phyloP scores from a whole-genome alignment of 2,113 vertebrate genomes.

The Ciconia boyciana region DNA sequence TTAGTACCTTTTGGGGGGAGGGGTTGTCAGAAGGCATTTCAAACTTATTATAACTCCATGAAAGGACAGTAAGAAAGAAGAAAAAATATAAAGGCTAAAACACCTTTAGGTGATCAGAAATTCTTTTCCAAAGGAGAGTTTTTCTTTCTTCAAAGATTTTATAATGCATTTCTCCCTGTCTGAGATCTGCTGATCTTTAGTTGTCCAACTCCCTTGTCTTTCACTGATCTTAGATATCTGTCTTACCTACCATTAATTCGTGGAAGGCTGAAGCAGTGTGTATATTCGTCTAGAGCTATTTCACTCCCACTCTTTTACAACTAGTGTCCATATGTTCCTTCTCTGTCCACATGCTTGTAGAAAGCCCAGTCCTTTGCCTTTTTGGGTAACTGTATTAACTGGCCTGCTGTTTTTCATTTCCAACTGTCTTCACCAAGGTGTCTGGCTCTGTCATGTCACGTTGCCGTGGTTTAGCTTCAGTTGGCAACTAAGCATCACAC shows the following conservation, averaged over 20 bases:
- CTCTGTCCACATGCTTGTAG: not conserved
- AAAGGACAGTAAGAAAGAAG: not conserved
- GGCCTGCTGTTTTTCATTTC: not conserved
- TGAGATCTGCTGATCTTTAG: not conserved
- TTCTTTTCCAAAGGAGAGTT: not conserved
- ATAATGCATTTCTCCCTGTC: not conserved
- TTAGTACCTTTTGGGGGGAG: not conserved
- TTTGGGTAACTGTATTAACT: not conserved
- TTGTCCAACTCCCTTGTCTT: not conserved
- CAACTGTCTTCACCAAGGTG: not conserved
- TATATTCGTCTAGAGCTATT: not conserved
- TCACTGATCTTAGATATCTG: not conserved
- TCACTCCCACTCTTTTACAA: not conserved
- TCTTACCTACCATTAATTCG: not conserved
- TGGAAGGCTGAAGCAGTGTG: not conserved
- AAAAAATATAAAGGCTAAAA: rapidly evolving
- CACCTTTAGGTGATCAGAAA: not conserved
- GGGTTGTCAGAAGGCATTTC: not conserved
- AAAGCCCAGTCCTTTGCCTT: not conserved
- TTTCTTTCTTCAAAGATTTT: not conserved
- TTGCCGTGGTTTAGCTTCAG: no score
- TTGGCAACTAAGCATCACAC: no score
- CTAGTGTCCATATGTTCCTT: not conserved
- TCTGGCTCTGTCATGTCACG: not conserved
- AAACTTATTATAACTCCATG: not conserved